Conservation (phyloP, 2,113 vertebrate genomes). For the Vulpes vulpes region DNA sequence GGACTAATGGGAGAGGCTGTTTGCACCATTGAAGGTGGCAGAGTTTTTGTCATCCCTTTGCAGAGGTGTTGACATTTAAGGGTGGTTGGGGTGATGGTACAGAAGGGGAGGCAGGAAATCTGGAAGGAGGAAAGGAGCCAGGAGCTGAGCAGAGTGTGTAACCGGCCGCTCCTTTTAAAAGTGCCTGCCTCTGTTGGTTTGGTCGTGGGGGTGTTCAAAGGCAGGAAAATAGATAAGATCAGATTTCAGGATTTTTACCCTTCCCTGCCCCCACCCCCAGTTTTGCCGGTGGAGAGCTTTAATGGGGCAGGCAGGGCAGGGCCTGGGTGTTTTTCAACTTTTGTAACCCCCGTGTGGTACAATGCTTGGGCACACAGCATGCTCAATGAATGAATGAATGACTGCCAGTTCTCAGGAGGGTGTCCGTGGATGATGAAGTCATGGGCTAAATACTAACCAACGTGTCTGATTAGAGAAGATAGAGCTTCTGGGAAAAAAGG, state of each 20-base stretch:
- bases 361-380: neutral
- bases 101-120: neutral
- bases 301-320: neutral
- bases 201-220: conserved; percentile 62
- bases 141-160: neutral
- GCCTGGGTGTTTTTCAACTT: neutral
- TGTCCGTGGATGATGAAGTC: neutral
- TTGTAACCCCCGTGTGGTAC: neutral
- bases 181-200: neutral
- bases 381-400: neutral
- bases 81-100: neutral
- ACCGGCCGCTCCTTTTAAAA: neutral
- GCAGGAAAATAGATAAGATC: conserved; percentile 65
- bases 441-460: neutral
- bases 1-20: neutral
- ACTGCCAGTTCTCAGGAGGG: neutral
- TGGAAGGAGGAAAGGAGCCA: conserved; percentile 43
- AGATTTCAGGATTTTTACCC: conserved; percentile 42
- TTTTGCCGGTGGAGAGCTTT: conserved; percentile 3
- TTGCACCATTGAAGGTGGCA: neutral
- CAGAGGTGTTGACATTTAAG: conserved; percentile 19
- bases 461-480: neutral
- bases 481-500: neutral
- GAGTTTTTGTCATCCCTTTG: neutral
- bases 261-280: neutral